phyloP scores from a whole-genome alignment of 1,140 invertebrate genomes.

The Cylas formicarius region DNA sequence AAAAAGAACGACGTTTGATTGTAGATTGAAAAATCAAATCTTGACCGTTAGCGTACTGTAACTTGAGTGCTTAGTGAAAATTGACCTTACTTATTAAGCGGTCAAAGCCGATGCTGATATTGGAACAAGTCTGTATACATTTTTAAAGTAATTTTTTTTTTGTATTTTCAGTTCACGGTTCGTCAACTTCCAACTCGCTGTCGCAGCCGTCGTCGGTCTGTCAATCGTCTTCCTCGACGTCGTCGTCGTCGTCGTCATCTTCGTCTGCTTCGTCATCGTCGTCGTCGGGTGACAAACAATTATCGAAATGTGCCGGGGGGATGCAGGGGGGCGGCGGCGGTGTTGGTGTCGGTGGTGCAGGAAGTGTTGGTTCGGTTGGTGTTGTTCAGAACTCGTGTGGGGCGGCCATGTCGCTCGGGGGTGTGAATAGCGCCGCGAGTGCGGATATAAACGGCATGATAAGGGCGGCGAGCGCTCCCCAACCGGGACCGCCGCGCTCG shows the following conservation, averaged over 20 bases:
- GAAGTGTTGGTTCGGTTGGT: too few species aligned
- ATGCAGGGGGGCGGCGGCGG: neutral
- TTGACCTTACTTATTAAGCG: too few species aligned
- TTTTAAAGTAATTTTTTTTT: neutral
- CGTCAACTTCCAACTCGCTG: conserved; percentile 5
- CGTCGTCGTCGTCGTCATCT: conserved; percentile 10
- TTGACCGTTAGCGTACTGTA: too few species aligned
- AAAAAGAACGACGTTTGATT: too few species aligned
- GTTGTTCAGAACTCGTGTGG: too few species aligned
- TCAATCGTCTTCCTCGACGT: conserved; percentile 3
- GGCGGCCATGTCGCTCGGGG: conserved; percentile 15
- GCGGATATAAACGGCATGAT: conserved; percentile 44
- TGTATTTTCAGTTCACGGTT: conserved; percentile 14
- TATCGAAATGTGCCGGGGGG: conserved; percentile 8
- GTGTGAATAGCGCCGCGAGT: conserved; percentile 27
- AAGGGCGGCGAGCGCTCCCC: conserved; percentile 45
- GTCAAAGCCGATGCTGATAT: too few species aligned
- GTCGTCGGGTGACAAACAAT: conserved; percentile 19
- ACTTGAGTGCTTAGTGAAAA: too few species aligned
- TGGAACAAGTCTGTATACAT: neutral
- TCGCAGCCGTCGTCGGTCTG: conserved; percentile 11
- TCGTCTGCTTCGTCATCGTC: conserved; percentile 24
- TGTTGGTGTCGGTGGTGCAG: too few species aligned
- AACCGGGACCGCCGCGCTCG: conserved; percentile 37
- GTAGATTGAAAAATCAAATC: too few species aligned